These are phyloP conservation scores for Tetropium fuscum DNA, from an alignment of 2,888 invertebrate species.

Conservation along the genomic window DNA sequence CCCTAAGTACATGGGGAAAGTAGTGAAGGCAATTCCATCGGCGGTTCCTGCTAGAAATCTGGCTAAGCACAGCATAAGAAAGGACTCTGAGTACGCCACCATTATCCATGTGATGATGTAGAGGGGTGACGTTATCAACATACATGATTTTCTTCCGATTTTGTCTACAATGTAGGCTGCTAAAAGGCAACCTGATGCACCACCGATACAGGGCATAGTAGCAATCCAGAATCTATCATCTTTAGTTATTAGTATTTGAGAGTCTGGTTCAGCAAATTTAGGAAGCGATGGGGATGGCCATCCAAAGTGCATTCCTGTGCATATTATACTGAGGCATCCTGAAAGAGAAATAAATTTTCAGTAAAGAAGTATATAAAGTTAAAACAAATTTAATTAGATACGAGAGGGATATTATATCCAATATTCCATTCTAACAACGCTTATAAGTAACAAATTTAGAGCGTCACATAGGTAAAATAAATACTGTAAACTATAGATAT, in stretches of 20 bases:
- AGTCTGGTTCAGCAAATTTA: slow-evolving; percentile 66
- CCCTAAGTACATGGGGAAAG: slow-evolving; percentile 71
- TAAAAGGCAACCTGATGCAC: slow-evolving; percentile 72
- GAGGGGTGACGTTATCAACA: slow-evolving; percentile 72
- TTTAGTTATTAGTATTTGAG: slow-evolving; percentile 67
- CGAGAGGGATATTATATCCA: no score
- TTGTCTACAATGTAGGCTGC: slow-evolving; percentile 75
- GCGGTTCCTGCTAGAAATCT: slow-evolving; percentile 73
- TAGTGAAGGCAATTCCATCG: slow-evolving; percentile 63
- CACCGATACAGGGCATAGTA: slow-evolving; percentile 75
- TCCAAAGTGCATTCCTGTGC: slow-evolving; percentile 66
- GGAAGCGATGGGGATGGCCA: slow-evolving; percentile 74
- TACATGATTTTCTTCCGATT: slow-evolving; percentile 74
- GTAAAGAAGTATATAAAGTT: no score
- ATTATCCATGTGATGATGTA: slow-evolving; percentile 74
- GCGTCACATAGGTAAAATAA: no score
- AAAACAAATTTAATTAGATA: no score
- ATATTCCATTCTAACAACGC: no score
- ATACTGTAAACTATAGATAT: no score
- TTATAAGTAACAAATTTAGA: no score
- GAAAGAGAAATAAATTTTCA: no score
- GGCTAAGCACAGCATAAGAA: slow-evolving; percentile 69
- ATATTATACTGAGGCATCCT: no score
- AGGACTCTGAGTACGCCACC: slow-evolving; percentile 71
- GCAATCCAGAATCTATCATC: slow-evolving; percentile 74